Evolutionary conservation across 1,140 invertebrate species (phyloP).

Genomic region (Manduca sexta): DNA sequence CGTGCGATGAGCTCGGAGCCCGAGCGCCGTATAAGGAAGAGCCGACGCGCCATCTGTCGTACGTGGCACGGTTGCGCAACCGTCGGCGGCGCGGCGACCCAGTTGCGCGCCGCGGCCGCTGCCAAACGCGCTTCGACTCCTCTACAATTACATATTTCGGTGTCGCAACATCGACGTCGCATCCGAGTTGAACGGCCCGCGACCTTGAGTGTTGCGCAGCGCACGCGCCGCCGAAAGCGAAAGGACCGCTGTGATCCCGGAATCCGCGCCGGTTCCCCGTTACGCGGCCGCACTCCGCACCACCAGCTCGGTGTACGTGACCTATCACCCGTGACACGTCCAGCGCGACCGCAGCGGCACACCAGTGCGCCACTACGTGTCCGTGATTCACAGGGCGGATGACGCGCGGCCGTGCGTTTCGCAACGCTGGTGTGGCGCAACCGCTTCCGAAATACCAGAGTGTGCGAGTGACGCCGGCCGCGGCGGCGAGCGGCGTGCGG

Average conservation of each 20-base stretch:
- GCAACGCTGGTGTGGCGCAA: constrained; percentile 28
- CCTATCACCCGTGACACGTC: constrained; percentile 24
- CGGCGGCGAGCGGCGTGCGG: constrained; percentile 13
- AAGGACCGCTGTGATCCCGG: constrained; percentile 48
- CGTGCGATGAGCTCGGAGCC: background rate
- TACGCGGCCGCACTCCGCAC: no score
- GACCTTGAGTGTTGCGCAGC: constrained; percentile 59
- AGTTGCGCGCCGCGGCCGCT: constrained; percentile 59
- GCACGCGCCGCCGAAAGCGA: constrained; percentile 63
- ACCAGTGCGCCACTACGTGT: constrained; percentile 18
- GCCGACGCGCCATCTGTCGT: constrained; percentile 58
- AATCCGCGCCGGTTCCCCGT: constrained; percentile 17
- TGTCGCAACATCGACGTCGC: constrained; percentile 63
- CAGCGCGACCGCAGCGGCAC: background rate
- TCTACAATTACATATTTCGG: constrained; percentile 68
- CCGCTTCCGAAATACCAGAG: constrained; percentile 47
- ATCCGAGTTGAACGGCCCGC: constrained; percentile 70
- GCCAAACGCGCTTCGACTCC: constrained; percentile 61
- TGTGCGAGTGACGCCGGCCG: constrained; percentile 24
- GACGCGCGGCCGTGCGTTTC: constrained; percentile 36
- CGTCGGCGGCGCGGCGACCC: constrained; percentile 37
- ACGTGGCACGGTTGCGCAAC: constrained; percentile 53
- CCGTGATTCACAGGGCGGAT: constrained; percentile 47
- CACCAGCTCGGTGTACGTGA: constrained; percentile 53
- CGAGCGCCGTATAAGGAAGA: constrained; percentile 52